Percentiles rank a stretch among this genome's conserved stretches.
Evolutionary conservation across 2,113 vertebrate genomes (phyloP).

Genomic region (Podiceps cristatus): DNA sequence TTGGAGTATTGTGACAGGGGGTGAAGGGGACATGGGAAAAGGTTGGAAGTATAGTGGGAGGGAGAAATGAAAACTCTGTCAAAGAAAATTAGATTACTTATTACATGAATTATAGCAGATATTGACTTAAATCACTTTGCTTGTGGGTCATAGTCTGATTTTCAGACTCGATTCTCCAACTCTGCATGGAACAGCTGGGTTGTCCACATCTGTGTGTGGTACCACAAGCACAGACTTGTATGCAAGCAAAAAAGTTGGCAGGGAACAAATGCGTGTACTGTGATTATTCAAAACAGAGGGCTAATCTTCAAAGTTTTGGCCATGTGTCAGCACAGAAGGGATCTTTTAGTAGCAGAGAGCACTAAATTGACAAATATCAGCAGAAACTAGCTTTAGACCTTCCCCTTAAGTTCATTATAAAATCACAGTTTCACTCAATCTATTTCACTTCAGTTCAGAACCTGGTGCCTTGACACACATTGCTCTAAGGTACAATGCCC

Average conservation of each 20-base stretch:
- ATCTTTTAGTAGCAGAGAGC: not conserved
- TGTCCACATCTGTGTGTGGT: not conserved
- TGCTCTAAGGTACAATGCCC: not conserved
- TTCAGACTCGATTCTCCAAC: not conserved
- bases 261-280: fast-evolving
- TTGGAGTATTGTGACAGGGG: not conserved
- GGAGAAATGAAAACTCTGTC: not conserved
- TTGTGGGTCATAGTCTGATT: not conserved
- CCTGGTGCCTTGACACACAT: not conserved
- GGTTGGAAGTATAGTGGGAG: fast-evolving
- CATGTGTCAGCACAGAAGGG: not conserved
- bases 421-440: fast-evolving
- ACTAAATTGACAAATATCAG: not conserved
- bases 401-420: not conserved
- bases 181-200: fast-evolving
- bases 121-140: not conserved
- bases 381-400: not conserved
- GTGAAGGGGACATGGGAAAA: not conserved
- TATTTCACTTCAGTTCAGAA: not conserved
- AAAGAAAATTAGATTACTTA: not conserved
- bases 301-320: no score
- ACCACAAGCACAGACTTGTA: no score
- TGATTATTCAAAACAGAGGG: not conserved
- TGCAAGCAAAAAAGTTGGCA: not conserved
- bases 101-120: not conserved